Evolutionary conservation across 2,888 invertebrate species (phyloP).

Genomic region (Apotomis capreana): DNA sequence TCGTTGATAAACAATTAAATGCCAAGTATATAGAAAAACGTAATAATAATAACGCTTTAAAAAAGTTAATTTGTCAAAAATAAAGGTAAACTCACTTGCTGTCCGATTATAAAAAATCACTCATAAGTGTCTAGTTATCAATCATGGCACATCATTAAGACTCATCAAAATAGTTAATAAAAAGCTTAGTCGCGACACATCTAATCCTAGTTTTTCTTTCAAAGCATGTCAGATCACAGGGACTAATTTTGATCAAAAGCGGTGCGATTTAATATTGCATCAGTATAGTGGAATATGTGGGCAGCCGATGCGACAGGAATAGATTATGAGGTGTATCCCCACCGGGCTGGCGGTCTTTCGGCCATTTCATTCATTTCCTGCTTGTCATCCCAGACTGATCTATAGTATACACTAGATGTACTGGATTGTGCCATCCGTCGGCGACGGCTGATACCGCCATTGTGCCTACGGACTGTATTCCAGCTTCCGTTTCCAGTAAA

Average conservation of each 20-base stretch:
- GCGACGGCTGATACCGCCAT: background rate
- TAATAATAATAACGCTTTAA: too few species aligned
- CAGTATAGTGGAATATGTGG: conserved; percentile 41
- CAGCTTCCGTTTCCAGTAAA: background rate
- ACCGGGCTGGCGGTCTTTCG: conserved; percentile 48
- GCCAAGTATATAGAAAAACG: too few species aligned
- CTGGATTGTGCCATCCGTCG: background rate
- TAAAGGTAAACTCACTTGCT: too few species aligned
- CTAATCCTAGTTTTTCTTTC: conserved; percentile 15
- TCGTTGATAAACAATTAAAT: too few species aligned
- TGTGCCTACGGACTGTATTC: background rate
- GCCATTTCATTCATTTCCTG: conserved; percentile 47
- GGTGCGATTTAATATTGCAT: conserved; percentile 44
- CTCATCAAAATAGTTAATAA: conserved; percentile 2
- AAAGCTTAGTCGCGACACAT: background rate
- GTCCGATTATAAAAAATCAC: background rate
- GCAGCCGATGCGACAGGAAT: conserved; percentile 51
- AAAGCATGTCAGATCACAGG: conserved; percentile 41
- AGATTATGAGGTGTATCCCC: conserved; percentile 46
- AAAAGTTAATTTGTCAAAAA: too few species aligned
- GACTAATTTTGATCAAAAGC: conserved; percentile 46
- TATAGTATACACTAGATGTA: conserved; percentile 2
- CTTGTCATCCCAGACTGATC: conserved; percentile 25
- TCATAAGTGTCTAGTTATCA: background rate
- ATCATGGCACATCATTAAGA: background rate